A percentile compares a stretch with the other conserved stretches of the same genome.
Evolutionary conservation across 2,113 vertebrate species (phyloP).

Genomic region (Condylura cristata): DNA sequence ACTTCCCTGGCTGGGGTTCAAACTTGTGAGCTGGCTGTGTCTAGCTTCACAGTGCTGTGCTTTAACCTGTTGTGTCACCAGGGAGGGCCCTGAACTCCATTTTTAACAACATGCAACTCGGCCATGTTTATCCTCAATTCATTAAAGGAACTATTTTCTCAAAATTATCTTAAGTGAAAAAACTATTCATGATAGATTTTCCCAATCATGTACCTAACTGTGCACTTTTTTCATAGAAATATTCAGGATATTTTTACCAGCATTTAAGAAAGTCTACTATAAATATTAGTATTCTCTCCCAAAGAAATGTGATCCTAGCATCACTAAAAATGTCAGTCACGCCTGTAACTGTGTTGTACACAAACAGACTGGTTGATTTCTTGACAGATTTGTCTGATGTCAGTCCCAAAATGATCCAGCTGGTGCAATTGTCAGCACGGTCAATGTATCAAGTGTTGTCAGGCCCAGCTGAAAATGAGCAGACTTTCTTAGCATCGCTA

Average conservation of each 20-base stretch:
- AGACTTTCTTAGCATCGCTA: not conserved
- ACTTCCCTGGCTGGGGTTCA: too few relatives aligned
- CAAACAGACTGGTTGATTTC: not conserved
- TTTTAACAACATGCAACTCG: not conserved
- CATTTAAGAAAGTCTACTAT: not conserved
- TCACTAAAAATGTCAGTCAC: conserved; percentile 14
- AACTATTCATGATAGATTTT: not conserved
- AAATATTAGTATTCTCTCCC: not conserved
- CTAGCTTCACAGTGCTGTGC: too few relatives aligned
- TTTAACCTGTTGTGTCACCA: too few relatives aligned
- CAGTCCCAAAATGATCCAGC: conserved; percentile 34
- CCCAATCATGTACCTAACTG: not conserved
- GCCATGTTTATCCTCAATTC: not conserved
- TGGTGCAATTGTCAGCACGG: conserved; percentile 21
- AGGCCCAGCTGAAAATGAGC: not conserved
- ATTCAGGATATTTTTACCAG: not conserved
- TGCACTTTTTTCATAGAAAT: not conserved
- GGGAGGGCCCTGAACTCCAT: too few relatives aligned
- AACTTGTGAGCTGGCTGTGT: too few relatives aligned
- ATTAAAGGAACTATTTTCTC: not conserved
- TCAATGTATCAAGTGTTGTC: conserved; percentile 37
- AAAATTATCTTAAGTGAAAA: conserved; percentile 7
- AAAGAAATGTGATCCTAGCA: not conserved
- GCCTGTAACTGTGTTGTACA: not conserved
- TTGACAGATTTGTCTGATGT: conserved; percentile 39